Evolutionary conservation across 2,888 invertebrate species (phyloP).

Genomic region (Thysanoteuthis rhombus): DNA sequence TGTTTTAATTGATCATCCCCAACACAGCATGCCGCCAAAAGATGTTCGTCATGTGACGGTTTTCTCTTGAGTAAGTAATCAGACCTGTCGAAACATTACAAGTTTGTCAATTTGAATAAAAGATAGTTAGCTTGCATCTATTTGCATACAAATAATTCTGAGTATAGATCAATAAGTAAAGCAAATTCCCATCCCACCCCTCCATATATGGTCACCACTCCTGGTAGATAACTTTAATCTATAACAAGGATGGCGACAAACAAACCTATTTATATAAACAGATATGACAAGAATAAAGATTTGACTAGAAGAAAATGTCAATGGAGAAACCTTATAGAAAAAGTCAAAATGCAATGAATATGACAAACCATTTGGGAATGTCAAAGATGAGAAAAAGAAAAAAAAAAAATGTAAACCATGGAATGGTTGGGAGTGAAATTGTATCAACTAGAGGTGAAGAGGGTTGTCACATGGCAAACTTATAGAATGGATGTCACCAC

Average conservation of each 20-base stretch:
- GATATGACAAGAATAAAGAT: neutral
- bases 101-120: neutral
- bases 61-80: no score
- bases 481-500: conserved; percentile 12
- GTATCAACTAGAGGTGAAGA: neutral
- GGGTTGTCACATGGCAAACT: neutral
- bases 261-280: neutral
- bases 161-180: neutral
- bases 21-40: no score
- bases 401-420: no score
- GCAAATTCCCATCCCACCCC: neutral
- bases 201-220: neutral
- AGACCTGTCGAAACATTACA: no score
- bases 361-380: neutral
- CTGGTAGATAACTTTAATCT: neutral
- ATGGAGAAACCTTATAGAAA: conserved; percentile 12
- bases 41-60: no score
- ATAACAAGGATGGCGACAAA: neutral
- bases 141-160: neutral
- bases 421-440: neutral
- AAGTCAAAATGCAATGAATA: neutral
- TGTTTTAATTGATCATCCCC: no score
- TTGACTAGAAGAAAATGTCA: neutral
- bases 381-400: neutral
- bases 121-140: neutral